Base-by-base conservation (phyloP, 2,797 vertebrate genomes). In the Halcyon chelicuti region DNA sequence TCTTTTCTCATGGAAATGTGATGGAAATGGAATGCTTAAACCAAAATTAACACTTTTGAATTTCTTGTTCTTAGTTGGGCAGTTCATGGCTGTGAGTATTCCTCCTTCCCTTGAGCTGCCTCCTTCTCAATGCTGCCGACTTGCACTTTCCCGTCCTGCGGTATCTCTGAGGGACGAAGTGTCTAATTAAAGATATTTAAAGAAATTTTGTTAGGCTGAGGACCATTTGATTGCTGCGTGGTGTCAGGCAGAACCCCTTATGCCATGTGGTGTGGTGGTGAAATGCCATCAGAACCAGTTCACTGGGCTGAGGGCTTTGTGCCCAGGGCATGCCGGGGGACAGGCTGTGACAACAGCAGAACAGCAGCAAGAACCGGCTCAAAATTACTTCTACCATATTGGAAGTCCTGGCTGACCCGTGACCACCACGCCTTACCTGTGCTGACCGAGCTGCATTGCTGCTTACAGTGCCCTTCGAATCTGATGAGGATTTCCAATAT, bases 1-100 rank as follows among this genome's bases (percentile, higher is more conserved):
- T 91, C 55, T 86, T 78, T 86, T 33, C 79, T 95, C 54, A 90
- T 93, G n/a, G 88, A 95, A 80, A 47, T 40, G 31, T 57, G 29
- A 72, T 88, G 88, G 78, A 75, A 95, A 86, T 42, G 52, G 46
- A 47, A 44, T 54, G 55, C 16, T 94, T 79, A 88, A 93, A 79
- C 33, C 4, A 2, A 57, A 89, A 63, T 88, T 44, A 49, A 76
- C 35, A 54, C 46, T 87, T 72, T 4, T 52, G n/a, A 66, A 72
- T 52, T 65, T 55, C 31, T 93, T 78, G 66, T 84, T 58, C 75
- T 62, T 83, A 57, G 60, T 29, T 76, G 61, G 93, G 54, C 26
- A 16, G 71, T 60, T 73, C 71, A 12, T 18, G 10, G 17, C 33
- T 74, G 20, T 65, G 10, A 15, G 6, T 23, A 8, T 5, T 33